phyloP scores from a whole-genome alignment of 2,888 invertebrate genomes.

The Coremacera marginata region DNA sequence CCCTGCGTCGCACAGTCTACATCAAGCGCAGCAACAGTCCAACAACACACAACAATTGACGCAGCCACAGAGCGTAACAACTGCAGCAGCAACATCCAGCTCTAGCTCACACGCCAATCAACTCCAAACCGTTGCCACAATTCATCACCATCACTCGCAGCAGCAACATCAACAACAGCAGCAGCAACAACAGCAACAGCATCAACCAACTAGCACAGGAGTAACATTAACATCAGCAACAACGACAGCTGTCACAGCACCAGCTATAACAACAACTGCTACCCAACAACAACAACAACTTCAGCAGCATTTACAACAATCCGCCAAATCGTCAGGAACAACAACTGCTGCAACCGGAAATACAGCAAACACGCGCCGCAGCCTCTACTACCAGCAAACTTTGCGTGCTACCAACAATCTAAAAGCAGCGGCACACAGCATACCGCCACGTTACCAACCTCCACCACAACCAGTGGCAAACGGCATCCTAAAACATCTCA shows the following conservation, averaged over 20 bases:
- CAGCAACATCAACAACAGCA: constrained; percentile 57
- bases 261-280: constrained; percentile 46
- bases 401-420: constrained; percentile 49
- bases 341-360: constrained; percentile 40
- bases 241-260: constrained; percentile 32
- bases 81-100: constrained; percentile 40
- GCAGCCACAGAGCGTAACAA: constrained; percentile 46
- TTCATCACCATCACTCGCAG: constrained; percentile 62
- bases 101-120: constrained; percentile 56
- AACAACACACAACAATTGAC: constrained; percentile 39
- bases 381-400: constrained; percentile 53
- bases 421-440: constrained; percentile 66
- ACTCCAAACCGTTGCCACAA: constrained; percentile 65
- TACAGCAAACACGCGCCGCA: constrained; percentile 51
- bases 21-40: constrained; percentile 44
- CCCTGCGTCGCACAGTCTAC: constrained; percentile 41
- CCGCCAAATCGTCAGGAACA: constrained; percentile 51
- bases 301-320: constrained; percentile 49
- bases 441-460: constrained; percentile 85
- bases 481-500: constrained; percentile 70
- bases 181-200: constrained; percentile 45
- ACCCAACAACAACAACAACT: constrained; percentile 17
- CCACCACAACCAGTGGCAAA: constrained; percentile 76
- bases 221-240: constrained; percentile 32
- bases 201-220: constrained; percentile 38